Percentiles rank a stretch among this genome's conserved stretches.
These are phyloP conservation scores for Meriones unguiculatus DNA, from an alignment of 2,113 vertebrate species.

Conservation along the genomic window DNA sequence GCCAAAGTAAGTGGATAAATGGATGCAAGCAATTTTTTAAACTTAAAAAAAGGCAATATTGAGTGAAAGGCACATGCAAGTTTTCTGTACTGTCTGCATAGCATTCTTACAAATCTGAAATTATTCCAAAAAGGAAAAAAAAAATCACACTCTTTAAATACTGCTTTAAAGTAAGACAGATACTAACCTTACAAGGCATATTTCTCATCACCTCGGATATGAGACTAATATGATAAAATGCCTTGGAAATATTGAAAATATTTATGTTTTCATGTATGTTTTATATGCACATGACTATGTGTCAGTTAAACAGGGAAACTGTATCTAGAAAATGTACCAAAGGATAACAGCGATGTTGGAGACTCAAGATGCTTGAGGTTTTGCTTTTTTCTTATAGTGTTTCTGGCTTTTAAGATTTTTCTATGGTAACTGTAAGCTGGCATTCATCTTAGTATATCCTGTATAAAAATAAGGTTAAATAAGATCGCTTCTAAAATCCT, in stretches of 20 bases:
- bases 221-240: background rate
- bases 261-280: background rate
- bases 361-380: background rate
- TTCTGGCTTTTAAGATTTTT: constrained; percentile 18
- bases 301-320: background rate
- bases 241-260: background rate
- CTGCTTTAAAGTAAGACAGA: background rate
- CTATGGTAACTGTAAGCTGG: background rate
- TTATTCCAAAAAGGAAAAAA: background rate
- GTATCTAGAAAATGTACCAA: background rate
- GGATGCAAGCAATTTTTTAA: background rate
- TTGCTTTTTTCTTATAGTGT: background rate
- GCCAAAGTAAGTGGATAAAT: background rate
- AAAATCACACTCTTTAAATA: background rate
- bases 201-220: background rate
- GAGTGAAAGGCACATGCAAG: accelerated
- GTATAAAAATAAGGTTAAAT: background rate
- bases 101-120: background rate
- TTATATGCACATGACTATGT: background rate
- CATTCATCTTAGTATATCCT: background rate
- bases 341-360: background rate
- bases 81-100: background rate
- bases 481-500: background rate
- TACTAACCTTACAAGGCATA: background rate
- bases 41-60: background rate